Percentiles rank a stretch among this genome's conserved stretches.
phyloP scores from a whole-genome alignment of 2,113 vertebrate species.

The Lycaon pictus region DNA sequence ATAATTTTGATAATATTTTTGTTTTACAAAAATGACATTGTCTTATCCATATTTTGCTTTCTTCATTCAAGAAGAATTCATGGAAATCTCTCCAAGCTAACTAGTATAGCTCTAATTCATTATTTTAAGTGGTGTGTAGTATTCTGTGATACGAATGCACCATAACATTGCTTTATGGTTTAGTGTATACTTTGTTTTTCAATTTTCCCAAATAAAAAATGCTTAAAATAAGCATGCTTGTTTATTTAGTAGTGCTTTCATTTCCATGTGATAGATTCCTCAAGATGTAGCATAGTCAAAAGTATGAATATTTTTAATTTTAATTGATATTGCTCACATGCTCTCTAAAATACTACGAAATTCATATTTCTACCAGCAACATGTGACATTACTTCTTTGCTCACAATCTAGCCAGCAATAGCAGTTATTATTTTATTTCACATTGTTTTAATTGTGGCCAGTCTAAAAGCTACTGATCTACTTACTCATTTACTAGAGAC shows the following conservation, averaged over 20 bases:
- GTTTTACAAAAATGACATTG: neutral
- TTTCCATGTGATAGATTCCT: neutral
- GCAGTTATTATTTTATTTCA: neutral
- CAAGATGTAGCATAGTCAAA: neutral
- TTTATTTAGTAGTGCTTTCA: neutral
- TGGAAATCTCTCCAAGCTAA: neutral
- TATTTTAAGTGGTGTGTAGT: conserved; percentile 5
- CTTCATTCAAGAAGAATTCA: neutral
- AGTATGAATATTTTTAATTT: neutral
- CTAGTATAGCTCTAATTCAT: neutral
- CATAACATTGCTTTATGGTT: neutral
- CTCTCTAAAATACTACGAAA: neutral
- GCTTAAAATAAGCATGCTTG: neutral
- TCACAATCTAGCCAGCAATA: neutral
- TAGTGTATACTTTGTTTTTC: neutral
- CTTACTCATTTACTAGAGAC: neutral
- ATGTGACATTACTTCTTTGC: neutral
- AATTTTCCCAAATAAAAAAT: neutral
- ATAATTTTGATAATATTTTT: conserved; percentile 8
- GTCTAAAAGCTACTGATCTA: neutral
- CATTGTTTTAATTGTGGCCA: neutral
- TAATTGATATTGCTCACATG: neutral
- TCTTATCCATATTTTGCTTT: neutral
- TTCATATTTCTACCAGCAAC: neutral
- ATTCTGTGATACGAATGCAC: neutral